A percentile compares a stretch with the other conserved stretches of the same genome.
Evolutionary conservation across 2,797 vertebrate species (phyloP).

Genomic region (Sylvia borin): DNA sequence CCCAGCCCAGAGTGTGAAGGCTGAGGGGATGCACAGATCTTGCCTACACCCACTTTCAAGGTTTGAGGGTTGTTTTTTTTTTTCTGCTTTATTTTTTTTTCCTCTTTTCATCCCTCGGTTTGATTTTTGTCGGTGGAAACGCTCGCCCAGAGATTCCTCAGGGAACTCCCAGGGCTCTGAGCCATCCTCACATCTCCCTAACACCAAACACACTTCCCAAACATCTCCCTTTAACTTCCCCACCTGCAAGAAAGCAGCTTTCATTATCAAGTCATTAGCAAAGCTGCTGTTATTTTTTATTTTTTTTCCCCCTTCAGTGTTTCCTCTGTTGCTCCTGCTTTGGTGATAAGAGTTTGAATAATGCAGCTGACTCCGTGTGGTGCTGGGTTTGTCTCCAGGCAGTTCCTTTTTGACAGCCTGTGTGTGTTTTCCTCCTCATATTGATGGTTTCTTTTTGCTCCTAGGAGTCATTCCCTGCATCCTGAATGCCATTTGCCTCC

Average conservation of each 20-base stretch:
- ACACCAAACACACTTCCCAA: background rate
- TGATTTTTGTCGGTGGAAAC: background rate
- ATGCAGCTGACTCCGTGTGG: background rate
- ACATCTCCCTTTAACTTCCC: background rate
- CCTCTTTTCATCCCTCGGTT: background rate
- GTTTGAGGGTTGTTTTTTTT: too few relatives aligned
- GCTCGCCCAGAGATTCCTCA: background rate
- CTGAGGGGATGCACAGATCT: background rate
- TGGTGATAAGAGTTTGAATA: conserved; percentile 30
- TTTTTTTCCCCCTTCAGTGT: background rate
- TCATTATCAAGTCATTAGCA: background rate
- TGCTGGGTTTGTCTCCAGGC: conserved; percentile 26
- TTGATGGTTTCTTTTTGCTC: background rate
- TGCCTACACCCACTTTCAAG: background rate
- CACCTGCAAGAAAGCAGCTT: background rate
- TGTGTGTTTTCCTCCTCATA: background rate
- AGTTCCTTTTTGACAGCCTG: conserved; percentile 4
- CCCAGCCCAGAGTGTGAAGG: background rate
- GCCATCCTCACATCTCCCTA: background rate
- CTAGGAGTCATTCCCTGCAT: background rate
- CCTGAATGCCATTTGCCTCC: background rate
- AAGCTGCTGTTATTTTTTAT: background rate
- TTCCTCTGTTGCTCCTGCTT: conserved; percentile 4
- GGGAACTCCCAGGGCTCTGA: background rate
- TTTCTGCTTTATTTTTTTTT: background rate